Evolutionary conservation across 2,113 vertebrate genomes (phyloP), one percentile per base, ranked within the genome.

Genomic region (Lathamus discolor): DNA sequence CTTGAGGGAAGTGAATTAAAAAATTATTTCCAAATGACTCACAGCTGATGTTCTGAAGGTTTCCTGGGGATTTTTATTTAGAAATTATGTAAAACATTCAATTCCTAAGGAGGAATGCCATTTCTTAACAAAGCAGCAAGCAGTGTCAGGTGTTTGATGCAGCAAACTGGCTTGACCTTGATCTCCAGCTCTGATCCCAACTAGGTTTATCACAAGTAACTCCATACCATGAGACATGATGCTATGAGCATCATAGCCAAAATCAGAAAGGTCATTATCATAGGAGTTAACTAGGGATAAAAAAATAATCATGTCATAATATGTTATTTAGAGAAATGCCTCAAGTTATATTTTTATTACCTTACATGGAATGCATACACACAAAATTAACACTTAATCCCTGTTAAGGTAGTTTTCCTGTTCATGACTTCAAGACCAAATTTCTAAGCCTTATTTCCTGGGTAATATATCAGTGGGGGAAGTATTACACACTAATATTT

Each of bases 1-100:
- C 73, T 90, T 75, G 86, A 91, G 76, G 88, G 93, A 94, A 94
- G 95, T 54, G 61, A 96, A 83, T 93, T 94, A 94, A 95, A 57
- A 83, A 86, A 82, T 92, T 64, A 88, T 93, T 95, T 94, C 86
- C 61, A 86, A 93, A 62, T 93, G 80, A 69, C 55, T 83, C 86
- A 72, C 88, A 96, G 95, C 85, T 96, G 93, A 96, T 78, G 39
- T 41, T 81, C 76, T 75, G 57, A 90, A 84, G 69, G 57, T 73
- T 91, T 81, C 86, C 61, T 8, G 35, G 43, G 29, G 54, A 52
- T 80, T 95, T 87, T 85, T 77, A 79, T 84, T 84, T 24, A 78
- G 62, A 84, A 79, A 62, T 52, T 23, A 35, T 16, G 17, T 24
- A 33, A 82, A 84, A 15, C 31, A 76, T 78, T 55, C 3, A 3